These are phyloP conservation scores for Chorisops tibialis DNA, from an alignment of 2,888 invertebrate genomes.

Conservation along the genomic window DNA sequence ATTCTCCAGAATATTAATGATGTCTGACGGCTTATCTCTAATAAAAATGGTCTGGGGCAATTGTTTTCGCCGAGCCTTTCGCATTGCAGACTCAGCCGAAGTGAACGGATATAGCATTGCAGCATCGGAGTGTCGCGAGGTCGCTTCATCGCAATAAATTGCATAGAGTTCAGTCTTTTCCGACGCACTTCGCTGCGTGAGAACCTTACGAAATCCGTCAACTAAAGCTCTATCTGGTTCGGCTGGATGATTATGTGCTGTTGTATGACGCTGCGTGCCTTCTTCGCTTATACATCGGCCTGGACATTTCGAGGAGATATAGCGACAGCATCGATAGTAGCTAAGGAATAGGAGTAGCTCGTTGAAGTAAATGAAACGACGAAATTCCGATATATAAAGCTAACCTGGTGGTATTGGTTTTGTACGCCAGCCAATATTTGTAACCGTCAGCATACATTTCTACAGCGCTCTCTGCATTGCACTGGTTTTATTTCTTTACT, in stretches of 20 bases:
- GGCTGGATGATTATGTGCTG: constrained; percentile 38
- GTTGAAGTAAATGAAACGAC: background rate
- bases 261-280: constrained; percentile 35
- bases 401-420: constrained; percentile 38
- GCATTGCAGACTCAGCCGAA: constrained; percentile 40
- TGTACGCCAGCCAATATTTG: constrained; percentile 41
- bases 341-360: constrained; percentile 27
- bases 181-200: constrained; percentile 37
- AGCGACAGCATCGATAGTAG: constrained; percentile 40
- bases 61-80: constrained; percentile 40
- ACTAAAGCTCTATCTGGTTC: constrained; percentile 38
- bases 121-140: constrained; percentile 39
- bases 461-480: background rate
- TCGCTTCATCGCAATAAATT: constrained; percentile 41
- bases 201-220: constrained; percentile 39
- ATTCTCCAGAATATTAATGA: constrained; percentile 36
- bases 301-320: constrained; percentile 38
- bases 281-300: constrained; percentile 37
- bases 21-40: constrained; percentile 36
- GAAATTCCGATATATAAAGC: background rate
- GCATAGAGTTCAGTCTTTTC: constrained; percentile 38
- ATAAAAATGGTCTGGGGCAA: constrained; percentile 36
- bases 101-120: constrained; percentile 39
- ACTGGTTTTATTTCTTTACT: background rate
- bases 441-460: constrained; percentile 39